Conservation (phyloP, 1,140 invertebrate genomes). For the Archivesica marissinica region DNA sequence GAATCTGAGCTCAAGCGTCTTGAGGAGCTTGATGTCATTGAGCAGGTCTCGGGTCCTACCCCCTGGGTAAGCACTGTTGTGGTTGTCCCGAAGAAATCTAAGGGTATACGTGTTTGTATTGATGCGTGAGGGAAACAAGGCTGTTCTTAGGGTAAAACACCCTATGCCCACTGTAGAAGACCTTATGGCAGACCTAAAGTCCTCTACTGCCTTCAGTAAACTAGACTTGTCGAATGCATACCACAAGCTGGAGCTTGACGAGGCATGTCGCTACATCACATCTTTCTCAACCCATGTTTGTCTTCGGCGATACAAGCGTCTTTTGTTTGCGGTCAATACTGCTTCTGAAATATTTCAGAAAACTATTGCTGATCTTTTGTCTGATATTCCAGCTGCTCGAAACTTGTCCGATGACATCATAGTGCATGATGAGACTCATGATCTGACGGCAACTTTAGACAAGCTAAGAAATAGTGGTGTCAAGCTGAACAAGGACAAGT, state of each 20-base stretch:
- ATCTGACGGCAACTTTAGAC: conserved; percentile 31
- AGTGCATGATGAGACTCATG: conserved; percentile 50
- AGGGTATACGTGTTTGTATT: conserved; percentile 70
- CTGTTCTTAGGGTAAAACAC: conserved; percentile 67
- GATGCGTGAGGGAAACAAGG: conserved; percentile 72
- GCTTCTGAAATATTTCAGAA: conserved; percentile 64
- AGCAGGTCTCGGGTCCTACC: conserved; percentile 73
- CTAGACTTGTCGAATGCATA: conserved; percentile 71
- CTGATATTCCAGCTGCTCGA: conserved; percentile 54
- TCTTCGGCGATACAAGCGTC: conserved; percentile 67
- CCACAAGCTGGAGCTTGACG: conserved; percentile 75
- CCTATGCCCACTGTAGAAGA: conserved; percentile 74
- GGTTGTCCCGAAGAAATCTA: conserved; percentile 66
- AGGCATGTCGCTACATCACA: conserved; percentile 69
- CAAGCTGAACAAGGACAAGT: conserved; percentile 64
- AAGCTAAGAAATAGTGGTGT: conserved; percentile 33
- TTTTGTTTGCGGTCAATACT: conserved; percentile 69
- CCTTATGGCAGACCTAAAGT: conserved; percentile 68
- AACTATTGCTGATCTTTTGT: conserved; percentile 48
- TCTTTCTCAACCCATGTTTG: conserved; percentile 68
- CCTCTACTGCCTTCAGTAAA: conserved; percentile 66
- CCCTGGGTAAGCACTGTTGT: conserved; percentile 76
- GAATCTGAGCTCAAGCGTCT: conserved; percentile 59
- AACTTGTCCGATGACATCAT: conserved; percentile 65
- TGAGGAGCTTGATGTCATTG: conserved; percentile 71